Conservation (phyloP, 2,797 vertebrate species). For the Amblyraja radiata region DNA sequence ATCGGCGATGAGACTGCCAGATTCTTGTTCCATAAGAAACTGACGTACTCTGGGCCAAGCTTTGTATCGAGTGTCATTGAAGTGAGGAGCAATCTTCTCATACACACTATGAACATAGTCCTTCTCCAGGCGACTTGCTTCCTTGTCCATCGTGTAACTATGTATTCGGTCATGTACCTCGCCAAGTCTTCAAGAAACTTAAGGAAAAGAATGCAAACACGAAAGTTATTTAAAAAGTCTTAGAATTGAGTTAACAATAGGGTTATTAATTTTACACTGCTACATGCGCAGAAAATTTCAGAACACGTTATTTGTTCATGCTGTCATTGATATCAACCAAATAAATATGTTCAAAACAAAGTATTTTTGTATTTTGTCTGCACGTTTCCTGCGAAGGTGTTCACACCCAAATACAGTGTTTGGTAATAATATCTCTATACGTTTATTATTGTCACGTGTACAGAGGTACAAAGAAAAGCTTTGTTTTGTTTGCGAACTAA, state of each 20-base stretch:
- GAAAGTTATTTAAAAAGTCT: background rate
- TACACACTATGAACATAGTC: conserved; percentile 65
- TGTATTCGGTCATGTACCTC: conserved; percentile 44
- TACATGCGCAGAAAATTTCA: background rate
- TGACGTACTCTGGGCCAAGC: conserved; percentile 68
- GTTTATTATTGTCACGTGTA: too few species aligned
- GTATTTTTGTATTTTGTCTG: background rate
- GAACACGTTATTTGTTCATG: background rate
- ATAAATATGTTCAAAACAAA: background rate
- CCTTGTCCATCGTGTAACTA: conserved; percentile 62
- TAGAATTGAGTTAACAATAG: background rate
- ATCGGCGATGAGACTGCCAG: conserved; percentile 65
- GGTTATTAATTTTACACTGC: background rate
- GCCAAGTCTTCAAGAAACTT: conserved; percentile 49
- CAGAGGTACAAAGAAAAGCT: too few species aligned
- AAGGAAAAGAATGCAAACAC: background rate
- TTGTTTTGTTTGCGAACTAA: too few species aligned
- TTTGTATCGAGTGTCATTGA: conserved; percentile 65
- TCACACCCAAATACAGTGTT: background rate
- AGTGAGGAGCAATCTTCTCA: conserved; percentile 70
- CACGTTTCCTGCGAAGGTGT: too few species aligned
- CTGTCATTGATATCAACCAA: background rate
- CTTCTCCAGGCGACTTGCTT: conserved; percentile 63
- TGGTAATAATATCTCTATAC: too few species aligned
- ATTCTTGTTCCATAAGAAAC: conserved; percentile 67